Evolutionary conservation across 2,888 invertebrate genomes (phyloP), one percentile per base, ranked within the genome.

Genomic region (Mimas tiliae): DNA sequence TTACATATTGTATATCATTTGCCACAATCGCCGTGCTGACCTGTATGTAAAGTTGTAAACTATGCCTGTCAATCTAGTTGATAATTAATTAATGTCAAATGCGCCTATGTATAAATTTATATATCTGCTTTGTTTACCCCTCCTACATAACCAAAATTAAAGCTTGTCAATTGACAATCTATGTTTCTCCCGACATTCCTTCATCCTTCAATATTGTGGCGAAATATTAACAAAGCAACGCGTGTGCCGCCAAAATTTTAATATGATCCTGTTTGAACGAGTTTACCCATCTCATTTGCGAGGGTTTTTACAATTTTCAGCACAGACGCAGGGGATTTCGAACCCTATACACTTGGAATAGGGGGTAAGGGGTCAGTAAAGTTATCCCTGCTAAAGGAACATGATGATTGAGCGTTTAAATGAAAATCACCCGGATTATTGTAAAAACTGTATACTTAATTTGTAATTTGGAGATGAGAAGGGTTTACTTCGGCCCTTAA

Each of bases 391-490:
- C 34, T 0, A 33, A 34, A 16, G 33, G 38, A 48, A 67, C 50
- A 68, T 58, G 68, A 75, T 76, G 74, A 77, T 77, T 71, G 69
- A 68, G 72, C 70, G 72, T 75, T 74, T 78, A 77, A 79, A 80
- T 76, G 71, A 74, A 75, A 75, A 70, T 74, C 74, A 66, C 72
- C 69, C 65, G 70, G 72, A 74, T 76, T 74, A 79, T 78, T 79
- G 72, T 72, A 78, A 78, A 80, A 79, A 77, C 70, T 74, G 75
- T 74, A 66, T 65, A 68, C 70, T 73, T 75, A 71, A 76, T 76
- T 74, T 72, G 68, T 65, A 72, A 69, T 65, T 73, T 68, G 63
- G 33, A 63, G 68, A 65, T 67, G 62, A 71, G 66, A 71, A 68
- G 53, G 69, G 69, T 65, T 64, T 67, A 51, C 66, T 52, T 55